These are phyloP conservation scores for Scaptomyza pallida DNA, from an alignment of 1,140 invertebrate genomes.

Conservation along the genomic window DNA sequence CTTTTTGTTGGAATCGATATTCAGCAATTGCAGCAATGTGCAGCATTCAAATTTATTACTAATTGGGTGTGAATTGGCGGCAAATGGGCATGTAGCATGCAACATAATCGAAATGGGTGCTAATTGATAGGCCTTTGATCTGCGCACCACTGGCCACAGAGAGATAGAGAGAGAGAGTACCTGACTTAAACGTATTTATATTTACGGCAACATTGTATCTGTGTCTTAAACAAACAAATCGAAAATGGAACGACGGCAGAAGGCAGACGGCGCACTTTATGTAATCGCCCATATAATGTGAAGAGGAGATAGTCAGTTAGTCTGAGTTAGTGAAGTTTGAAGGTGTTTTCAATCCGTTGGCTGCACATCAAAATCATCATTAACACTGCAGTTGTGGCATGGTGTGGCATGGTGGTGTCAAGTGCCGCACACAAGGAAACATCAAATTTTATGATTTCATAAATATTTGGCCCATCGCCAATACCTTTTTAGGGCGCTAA, in stretches of 20 bases:
- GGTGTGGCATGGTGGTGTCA: constrained; percentile 45
- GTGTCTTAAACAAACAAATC: constrained; percentile 74
- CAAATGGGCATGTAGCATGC: constrained; percentile 68
- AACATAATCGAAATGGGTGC: constrained; percentile 78
- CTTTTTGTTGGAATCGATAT: constrained; percentile 29
- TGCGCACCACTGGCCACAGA: constrained; percentile 39
- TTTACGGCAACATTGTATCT: constrained; percentile 77
- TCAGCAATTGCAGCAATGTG: constrained; percentile 40
- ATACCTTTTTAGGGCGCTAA: neutral
- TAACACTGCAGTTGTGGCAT: constrained; percentile 52
- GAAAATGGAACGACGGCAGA: constrained; percentile 1
- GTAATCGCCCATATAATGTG: constrained; percentile 62
- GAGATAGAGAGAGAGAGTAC: constrained; percentile 16
- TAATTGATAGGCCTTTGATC: constrained; percentile 81
- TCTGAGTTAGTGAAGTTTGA: constrained; percentile 16
- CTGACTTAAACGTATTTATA: constrained; percentile 72
- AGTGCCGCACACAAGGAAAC: constrained; percentile 70
- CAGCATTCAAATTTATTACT: constrained; percentile 81
- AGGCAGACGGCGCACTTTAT: constrained; percentile 50
- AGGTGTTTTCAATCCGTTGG: constrained; percentile 69
- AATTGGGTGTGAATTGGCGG: constrained; percentile 79
- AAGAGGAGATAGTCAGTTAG: constrained; percentile 14
- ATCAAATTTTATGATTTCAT: constrained; percentile 84
- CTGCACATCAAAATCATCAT: constrained; percentile 83
- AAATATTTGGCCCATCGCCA: constrained; percentile 66